Conservation (phyloP, 1,140 invertebrate genomes). For the Piezodorus guildinii region DNA sequence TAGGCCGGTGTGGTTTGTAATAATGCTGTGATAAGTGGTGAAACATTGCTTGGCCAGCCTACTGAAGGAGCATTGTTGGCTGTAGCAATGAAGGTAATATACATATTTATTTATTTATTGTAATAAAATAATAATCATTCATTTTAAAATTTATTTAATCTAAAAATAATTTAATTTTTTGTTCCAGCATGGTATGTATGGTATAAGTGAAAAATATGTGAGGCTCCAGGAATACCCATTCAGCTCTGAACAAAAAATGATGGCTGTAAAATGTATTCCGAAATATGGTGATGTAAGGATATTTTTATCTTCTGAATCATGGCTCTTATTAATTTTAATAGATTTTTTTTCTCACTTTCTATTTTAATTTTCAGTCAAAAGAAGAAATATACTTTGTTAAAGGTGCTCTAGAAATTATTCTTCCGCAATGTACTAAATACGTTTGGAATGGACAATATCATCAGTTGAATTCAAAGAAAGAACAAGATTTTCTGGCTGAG, state of each 20-base stretch:
- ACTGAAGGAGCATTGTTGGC: slow-evolving; percentile 94
- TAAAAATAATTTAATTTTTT: background rate
- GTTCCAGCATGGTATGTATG: slow-evolving; percentile 69
- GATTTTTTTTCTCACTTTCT: background rate
- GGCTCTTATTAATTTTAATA: background rate
- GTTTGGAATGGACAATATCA: slow-evolving; percentile 56
- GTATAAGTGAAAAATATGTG: slow-evolving; percentile 66
- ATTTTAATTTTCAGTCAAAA: slow-evolving; percentile 37
- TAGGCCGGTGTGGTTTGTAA: slow-evolving; percentile 88
- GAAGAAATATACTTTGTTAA: slow-evolving; percentile 86
- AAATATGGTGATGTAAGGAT: slow-evolving; percentile 58
- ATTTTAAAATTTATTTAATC: background rate
- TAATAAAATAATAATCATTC: too few relatives aligned
- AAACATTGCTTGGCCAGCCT: slow-evolving; percentile 82
- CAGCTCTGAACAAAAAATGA: slow-evolving; percentile 94
- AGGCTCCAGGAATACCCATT: slow-evolving; percentile 93
- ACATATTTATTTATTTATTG: slow-evolving; percentile 10
- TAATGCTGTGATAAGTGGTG: slow-evolving; percentile 83
- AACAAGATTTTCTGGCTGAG: slow-evolving; percentile 65
- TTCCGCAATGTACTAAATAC: slow-evolving; percentile 79
- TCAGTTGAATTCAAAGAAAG: slow-evolving; percentile 65
- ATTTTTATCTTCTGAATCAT: slow-evolving; percentile 5
- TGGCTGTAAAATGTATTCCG: slow-evolving; percentile 88
- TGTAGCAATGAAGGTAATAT: slow-evolving; percentile 68
- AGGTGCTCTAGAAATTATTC: slow-evolving; percentile 82